phyloP scores from a whole-genome alignment of 2,797 vertebrate species.

The Gila robusta region DNA sequence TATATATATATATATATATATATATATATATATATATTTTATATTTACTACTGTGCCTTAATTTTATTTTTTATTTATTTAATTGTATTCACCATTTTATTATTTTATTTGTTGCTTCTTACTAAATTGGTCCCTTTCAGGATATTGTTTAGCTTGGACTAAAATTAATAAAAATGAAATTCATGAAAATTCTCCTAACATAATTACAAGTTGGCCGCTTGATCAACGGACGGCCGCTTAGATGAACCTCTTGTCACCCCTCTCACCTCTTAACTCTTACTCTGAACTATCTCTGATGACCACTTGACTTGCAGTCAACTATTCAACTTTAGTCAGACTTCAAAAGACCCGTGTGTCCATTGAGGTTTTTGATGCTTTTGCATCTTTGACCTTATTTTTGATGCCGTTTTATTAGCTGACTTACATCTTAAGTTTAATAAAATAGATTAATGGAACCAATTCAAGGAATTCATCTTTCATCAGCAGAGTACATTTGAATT shows the following conservation, averaged over 20 bases:
- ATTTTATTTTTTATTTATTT: background rate
- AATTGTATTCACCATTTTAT: background rate
- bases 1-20: background rate
- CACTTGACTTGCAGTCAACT: constrained; percentile 30
- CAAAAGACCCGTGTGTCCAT: constrained; percentile 33
- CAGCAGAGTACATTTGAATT: background rate
- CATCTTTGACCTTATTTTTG: background rate
- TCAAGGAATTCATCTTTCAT: background rate
- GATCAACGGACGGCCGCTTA: constrained; percentile 20
- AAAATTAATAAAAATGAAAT: background rate
- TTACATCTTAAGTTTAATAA: constrained; percentile 38
- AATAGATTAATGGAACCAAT: constrained; percentile 24
- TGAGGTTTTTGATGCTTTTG: constrained; percentile 5
- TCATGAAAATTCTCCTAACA: background rate
- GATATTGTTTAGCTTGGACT: background rate
- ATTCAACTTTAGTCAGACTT: constrained; percentile 21
- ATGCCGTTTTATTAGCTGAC: constrained; percentile 21
- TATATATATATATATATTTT: background rate
- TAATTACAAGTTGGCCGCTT: constrained; percentile 34
- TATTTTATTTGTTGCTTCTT: background rate
- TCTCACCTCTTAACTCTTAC: constrained; percentile 41
- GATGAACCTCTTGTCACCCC: constrained; percentile 20
- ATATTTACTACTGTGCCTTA: background rate
- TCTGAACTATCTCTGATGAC: constrained; percentile 42
- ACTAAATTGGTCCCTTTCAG: background rate